Base-by-base conservation (phyloP, 2,888 invertebrate genomes). In the Myopa testacea region DNA sequence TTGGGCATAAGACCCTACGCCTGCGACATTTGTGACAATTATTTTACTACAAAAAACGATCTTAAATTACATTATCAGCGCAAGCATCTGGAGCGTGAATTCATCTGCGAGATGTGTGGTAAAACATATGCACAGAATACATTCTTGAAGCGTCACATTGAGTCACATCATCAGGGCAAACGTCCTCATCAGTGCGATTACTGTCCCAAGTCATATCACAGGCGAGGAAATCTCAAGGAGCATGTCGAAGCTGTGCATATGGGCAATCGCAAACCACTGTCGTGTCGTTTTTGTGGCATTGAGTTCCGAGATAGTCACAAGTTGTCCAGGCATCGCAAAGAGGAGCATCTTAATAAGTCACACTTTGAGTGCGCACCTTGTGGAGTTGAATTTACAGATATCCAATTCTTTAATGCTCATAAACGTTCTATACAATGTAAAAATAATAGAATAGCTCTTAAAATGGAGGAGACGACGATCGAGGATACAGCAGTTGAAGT, bases 1-100 rank as follows among this genome's bases (percentile, higher is more conserved):
- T 87, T 87, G 86, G 87, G 87, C 65, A 87, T 87, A 65, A 81
- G 87, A 0, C 87, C 87, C 4, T 87, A 87, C 76, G 87, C 87
- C 4, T 87, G 87, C 71, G 86, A 87, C 55, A 76, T 83, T 3
- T 87, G 87, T 55, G 87, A 87, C 38, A 80, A 87, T 37, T 87
- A 87, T 26, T 87, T 87, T 75, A 86, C 86, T 19, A 87, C 87
- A 52, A 87, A 87, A 50, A 87, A 87, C 76, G 87, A 87, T 67
- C 68, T 87, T 52, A 82, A 86, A 0, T 86, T 87, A 0, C 87
- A 87, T 80, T 87, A 87, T 50, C 87, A 87, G 79, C 83, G 87
- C 0, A 82, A 87, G 0, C 87, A 87, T 65, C 78, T 84, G 62
- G 84, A 85, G 52, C 87, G 86, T 74, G 87, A 87, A 76, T 87